A percentile compares a stretch with the other conserved stretches of the same genome.
Conservation (phyloP, 2,888 invertebrate genomes). For the Trichogramma dendrolimi region DNA sequence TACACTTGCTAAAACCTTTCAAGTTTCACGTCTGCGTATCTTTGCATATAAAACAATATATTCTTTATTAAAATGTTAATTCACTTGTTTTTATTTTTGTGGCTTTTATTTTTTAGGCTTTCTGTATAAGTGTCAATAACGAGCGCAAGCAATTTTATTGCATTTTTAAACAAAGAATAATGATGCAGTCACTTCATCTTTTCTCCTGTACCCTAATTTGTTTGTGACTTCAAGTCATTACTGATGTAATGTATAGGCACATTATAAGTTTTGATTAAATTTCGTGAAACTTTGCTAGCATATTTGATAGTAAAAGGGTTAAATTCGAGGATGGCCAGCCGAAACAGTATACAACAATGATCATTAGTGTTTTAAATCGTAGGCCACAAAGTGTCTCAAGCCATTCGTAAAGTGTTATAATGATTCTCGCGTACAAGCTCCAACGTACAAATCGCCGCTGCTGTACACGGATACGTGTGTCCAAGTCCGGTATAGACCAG, state of each 20-base stretch:
- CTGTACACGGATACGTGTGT: background rate
- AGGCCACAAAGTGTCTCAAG: background rate
- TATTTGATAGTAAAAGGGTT: background rate
- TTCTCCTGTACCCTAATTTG: background rate
- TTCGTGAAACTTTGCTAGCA: too few relatives aligned
- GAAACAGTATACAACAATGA: slow-evolving; percentile 5
- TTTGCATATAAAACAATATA: too few relatives aligned
- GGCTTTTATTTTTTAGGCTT: background rate
- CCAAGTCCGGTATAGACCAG: slow-evolving; percentile 1
- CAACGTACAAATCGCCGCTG: too few relatives aligned
- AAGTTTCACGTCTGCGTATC: background rate
- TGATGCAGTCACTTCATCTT: too few relatives aligned
- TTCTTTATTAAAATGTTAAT: too few relatives aligned
- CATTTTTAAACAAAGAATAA: too few relatives aligned
- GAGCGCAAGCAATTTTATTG: background rate
- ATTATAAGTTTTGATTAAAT: too few relatives aligned
- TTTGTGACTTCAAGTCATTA: background rate
- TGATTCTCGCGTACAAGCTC: slow-evolving; percentile 7
- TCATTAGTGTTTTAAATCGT: slow-evolving; percentile 20
- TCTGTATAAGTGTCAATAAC: background rate
- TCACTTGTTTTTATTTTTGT: too few relatives aligned
- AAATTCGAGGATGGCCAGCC: slow-evolving; percentile 5
- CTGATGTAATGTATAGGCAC: too few relatives aligned
- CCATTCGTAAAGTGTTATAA: slow-evolving; percentile 14
- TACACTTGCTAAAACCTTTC: too few relatives aligned